Evolutionary conservation across 30 jellyfish, hydroid and myxozoan species (phyloP).

Genomic region (Turritopsis dohrnii): DNA sequence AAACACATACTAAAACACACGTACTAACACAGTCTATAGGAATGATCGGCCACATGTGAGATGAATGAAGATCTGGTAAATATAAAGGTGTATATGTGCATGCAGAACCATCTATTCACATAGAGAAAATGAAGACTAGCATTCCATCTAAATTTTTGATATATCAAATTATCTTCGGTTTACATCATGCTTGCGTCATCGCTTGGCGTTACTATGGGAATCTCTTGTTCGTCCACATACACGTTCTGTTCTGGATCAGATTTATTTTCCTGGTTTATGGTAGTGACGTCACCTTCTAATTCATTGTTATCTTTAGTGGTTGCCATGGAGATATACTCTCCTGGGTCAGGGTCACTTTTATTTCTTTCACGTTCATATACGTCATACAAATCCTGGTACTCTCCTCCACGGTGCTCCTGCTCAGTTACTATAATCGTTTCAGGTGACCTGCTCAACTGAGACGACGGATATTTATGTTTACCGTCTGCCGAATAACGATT

Average conservation of each 20-base stretch:
- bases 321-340: conserved; percentile 18
- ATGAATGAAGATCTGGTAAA: not conserved
- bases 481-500: not conserved
- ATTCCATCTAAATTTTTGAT: not conserved
- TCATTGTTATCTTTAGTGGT: not conserved
- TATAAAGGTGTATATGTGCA: not conserved
- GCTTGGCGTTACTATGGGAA: conserved; percentile 29
- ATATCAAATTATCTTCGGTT: not conserved
- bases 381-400: not conserved
- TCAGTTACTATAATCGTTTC: not conserved
- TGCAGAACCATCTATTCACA: not conserved
- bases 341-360: conserved; percentile 1
- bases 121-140: not conserved
- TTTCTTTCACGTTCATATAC: not conserved
- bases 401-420: not conserved
- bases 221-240: conserved; percentile 31
- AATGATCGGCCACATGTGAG: not conserved
- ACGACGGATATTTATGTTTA: not conserved
- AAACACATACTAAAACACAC: not conserved
- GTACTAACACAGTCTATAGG: not conserved
- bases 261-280: not conserved
- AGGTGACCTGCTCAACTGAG: conserved; percentile 7
- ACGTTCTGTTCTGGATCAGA: conserved; percentile 20
- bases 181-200: conserved; percentile 6
- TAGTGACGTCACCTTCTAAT: not conserved